Evolutionary conservation across 2,797 vertebrate species (phyloP).

Genomic region (Carcharodon carcharias): DNA sequence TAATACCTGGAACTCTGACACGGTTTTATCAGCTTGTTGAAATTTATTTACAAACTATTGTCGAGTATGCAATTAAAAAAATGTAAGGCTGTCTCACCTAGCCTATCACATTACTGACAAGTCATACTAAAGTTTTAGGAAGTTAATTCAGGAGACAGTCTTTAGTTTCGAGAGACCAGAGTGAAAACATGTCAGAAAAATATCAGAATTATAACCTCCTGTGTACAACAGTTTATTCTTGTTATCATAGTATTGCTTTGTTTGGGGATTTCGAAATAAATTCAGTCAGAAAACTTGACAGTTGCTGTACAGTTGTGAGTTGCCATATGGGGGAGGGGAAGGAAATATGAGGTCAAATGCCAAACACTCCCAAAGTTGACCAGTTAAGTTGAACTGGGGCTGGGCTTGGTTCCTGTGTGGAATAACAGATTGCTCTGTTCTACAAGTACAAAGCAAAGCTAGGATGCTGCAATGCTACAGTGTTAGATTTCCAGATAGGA

Average conservation of each 20-base stretch:
- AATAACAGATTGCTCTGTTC: constrained; percentile 21
- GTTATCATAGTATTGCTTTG: neutral
- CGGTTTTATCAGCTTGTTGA: neutral
- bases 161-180: neutral
- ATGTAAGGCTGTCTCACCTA: no score
- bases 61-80: neutral
- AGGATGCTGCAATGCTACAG: neutral
- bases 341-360: neutral
- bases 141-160: neutral
- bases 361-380: constrained; percentile 13
- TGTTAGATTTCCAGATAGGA: neutral
- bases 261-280: neutral
- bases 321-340: neutral
- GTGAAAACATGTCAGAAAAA: neutral
- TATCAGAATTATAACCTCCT: neutral
- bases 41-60: neutral
- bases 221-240: neutral
- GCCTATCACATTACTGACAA: neutral
- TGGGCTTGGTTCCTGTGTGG: constrained; percentile 18
- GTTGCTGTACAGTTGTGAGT: neutral
- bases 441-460: neutral
- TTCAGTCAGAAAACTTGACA: constrained; percentile 15
- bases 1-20: neutral
- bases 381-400: neutral
- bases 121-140: neutral